phyloP scores from a whole-genome alignment of 2,888 invertebrate genomes.

The Apamea monoglypha region DNA sequence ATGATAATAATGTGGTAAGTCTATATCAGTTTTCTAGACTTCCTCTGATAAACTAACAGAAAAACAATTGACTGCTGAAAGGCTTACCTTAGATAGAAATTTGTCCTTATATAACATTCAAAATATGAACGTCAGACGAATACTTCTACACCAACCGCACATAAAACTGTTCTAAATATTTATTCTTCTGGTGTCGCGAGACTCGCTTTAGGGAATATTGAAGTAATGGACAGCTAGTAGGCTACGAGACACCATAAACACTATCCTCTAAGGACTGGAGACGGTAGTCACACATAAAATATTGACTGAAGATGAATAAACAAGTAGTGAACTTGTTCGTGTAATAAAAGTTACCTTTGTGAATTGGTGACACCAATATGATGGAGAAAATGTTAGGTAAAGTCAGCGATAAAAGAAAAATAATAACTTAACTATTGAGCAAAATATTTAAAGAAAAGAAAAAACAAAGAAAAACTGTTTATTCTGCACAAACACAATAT shows the following conservation, averaged over 20 bases:
- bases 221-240: conserved; percentile 51
- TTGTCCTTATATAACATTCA: neutral
- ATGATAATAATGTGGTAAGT: neutral
- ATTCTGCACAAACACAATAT: too few species aligned
- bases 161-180: conserved; percentile 37
- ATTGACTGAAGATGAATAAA: conserved; percentile 40
- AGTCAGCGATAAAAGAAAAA: neutral
- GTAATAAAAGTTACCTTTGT: conserved; percentile 10
- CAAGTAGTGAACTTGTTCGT: conserved; percentile 7
- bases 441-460: neutral
- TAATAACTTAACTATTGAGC: neutral
- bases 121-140: conserved; percentile 21
- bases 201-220: conserved; percentile 53
- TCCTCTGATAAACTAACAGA: neutral
- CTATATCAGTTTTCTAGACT: neutral
- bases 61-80: neutral
- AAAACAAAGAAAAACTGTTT: too few species aligned
- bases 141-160: conserved; percentile 7
- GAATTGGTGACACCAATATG: conserved; percentile 18
- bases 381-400: neutral
- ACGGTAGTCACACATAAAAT: conserved; percentile 38
- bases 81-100: neutral
- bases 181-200: conserved; percentile 40
- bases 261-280: conserved; percentile 25
- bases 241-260: conserved; percentile 44